Base-by-base conservation (phyloP, 2,888 invertebrate genomes). In the Mythimna pallens region DNA sequence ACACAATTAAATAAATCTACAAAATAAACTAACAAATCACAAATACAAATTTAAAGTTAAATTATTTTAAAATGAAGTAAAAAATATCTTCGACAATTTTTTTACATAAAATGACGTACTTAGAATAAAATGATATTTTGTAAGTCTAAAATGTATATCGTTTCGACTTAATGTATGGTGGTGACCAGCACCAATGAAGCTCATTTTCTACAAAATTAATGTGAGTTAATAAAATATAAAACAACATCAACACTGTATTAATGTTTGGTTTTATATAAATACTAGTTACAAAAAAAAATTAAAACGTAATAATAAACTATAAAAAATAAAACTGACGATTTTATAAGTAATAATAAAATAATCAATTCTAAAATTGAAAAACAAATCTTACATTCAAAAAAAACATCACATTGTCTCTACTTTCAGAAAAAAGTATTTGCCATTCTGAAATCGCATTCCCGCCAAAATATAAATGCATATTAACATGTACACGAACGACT, bases 401-500 rank as follows among this genome's bases (percentile, higher is more conserved):
- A 65, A 65, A 58, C 66, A 65, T 81, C 43, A 71, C 57, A 68
- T 71, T 73, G 57, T 70, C 59, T 73, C 52, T 70, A 78, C 47
- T 64, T 71, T 65, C 76, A 80, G 59, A 68, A 73, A 64, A 66
- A 64, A 66, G 57, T 72, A 73, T 69, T 72, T 57, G 74, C 70
- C 83, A 81, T 86, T 88, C 86, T 87, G 87, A 91, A 91, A 91
- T 88, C 90, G 86, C 83, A 88, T 85, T 87, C 70, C 73, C 58
- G 68, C 57, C 40, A 65, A 69, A 80, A 78, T 82, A 89, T 93
- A 93, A 93, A 93, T 93, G 93, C 93, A 92, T 74, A 85, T 80
- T 82, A 73, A 84, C 79, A 84, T 77, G 84, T 82, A 83, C 77
- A 81, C 30, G 62, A 67, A 75, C 64, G 65, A 80, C 47, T 65